A percentile compares a stretch with the other conserved stretches of the same genome.
Evolutionary conservation across 1,140 invertebrate species (phyloP).

Genomic region (Papilio aristodemus): DNA sequence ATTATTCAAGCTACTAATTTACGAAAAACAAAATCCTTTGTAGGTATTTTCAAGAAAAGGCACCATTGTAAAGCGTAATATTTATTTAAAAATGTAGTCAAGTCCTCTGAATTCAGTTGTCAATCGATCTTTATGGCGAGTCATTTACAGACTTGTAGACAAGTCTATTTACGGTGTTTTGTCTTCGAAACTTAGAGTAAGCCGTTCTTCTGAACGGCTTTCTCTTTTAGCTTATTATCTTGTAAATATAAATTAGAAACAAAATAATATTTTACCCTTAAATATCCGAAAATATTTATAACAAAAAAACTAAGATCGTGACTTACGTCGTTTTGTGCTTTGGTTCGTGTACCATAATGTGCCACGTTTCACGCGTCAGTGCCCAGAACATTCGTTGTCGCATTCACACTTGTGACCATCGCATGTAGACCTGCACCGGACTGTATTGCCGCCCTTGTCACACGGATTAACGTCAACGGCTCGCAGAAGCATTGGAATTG

Average conservation of each 20-base stretch:
- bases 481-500: conserved; percentile 69
- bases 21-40: too few relatives aligned
- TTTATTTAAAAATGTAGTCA: background rate
- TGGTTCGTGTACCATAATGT: conserved; percentile 56
- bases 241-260: too few relatives aligned
- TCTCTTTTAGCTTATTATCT: too few relatives aligned
- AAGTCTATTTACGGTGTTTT: too few relatives aligned
- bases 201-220: too few relatives aligned
- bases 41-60: too few relatives aligned
- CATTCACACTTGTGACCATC: conserved; percentile 53
- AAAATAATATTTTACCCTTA: background rate
- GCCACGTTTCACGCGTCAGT: conserved; percentile 72
- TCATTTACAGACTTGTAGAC: too few relatives aligned
- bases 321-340: conserved; percentile 64
- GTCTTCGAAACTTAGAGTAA: too few relatives aligned
- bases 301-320: conserved; percentile 35
- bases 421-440: conserved; percentile 50
- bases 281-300: background rate
- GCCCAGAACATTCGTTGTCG: conserved; percentile 70
- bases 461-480: conserved; percentile 67
- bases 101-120: background rate
- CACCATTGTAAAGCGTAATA: too few relatives aligned
- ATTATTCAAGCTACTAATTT: too few relatives aligned
- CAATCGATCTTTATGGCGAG: too few relatives aligned
- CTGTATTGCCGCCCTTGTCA: conserved; percentile 53